These are phyloP conservation scores for Turnix velox DNA, from an alignment of 2,113 vertebrate species.

Conservation along the genomic window DNA sequence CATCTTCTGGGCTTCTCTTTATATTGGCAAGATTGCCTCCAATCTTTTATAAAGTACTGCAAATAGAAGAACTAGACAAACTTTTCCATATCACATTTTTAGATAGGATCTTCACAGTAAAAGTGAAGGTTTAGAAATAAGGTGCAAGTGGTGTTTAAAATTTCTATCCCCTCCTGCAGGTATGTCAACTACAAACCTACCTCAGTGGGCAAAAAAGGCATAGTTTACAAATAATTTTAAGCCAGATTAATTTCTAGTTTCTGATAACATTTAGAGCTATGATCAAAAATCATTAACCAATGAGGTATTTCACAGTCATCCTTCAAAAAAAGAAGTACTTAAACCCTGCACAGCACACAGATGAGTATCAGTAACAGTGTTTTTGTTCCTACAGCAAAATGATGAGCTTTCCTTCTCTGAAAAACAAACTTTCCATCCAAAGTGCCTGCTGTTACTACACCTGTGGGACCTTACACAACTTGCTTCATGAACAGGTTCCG, in stretches of 20 bases:
- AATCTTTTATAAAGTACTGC: not conserved
- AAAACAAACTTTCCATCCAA: not conserved
- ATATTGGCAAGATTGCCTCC: not conserved
- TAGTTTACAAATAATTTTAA: not conserved
- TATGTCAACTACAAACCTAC: not conserved
- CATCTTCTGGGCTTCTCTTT: not conserved
- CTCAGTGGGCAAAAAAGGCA: not conserved
- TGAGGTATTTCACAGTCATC: not conserved
- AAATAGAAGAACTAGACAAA: not conserved
- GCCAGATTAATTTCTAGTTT: not conserved
- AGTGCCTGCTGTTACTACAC: not conserved
- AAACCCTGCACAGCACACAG: not conserved
- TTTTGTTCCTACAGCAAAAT: not conserved
- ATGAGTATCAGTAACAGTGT: not conserved
- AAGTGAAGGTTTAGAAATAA: not conserved
- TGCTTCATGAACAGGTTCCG: not conserved
- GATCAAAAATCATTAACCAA: not conserved
- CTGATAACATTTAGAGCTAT: not conserved
- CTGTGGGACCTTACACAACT: not conserved
- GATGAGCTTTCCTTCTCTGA: not conserved
- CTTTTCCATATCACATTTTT: not conserved
- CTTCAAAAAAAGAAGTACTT: not conserved
- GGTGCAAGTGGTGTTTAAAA: not conserved
- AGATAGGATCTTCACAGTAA: not conserved
- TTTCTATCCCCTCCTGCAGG: not conserved